Base-by-base conservation (phyloP, 2,888 invertebrate genomes). In the Hypomecis punctinalis region DNA sequence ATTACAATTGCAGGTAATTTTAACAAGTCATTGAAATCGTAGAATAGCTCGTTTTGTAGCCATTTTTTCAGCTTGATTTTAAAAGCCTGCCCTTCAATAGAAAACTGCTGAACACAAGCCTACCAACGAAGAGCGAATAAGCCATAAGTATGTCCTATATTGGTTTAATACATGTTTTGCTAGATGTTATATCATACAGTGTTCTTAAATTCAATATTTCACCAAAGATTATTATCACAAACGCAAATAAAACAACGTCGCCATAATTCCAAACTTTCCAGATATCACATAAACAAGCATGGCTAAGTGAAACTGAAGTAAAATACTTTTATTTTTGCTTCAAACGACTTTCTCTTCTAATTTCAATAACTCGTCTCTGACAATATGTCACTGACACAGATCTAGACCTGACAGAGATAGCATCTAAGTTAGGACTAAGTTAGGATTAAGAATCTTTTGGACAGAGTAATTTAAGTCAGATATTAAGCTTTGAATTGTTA, bases 311-410 rank as follows among this genome's bases (percentile, higher is more conserved):
- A 54, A 39, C 47, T 35, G 8, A 57, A 65, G 47, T 53, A 57
- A 60, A 60, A 48, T 57, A 56, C 52, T 53, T 65, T 57, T 65
- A 56, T 53, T 47, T 63, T 57, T 39, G 37, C 33, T 48, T 39
- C 37, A 10, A 55, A 37, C 42, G 39, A 64, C 55, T 55, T 48
- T 43, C 46, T 42, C 57, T 58, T 57, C 61, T 66, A 66, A 66
- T 66, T 57, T 61, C 65, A 61, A 66, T 66, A 66, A 66, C 65
- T 66, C 35, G 9, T 39, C 43, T 52, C 61, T 8, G 47, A 56
- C 51, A 56, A 61, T 57, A 61, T 61, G 65, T 61, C 61, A 65
- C 43, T 42, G 57, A 48, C 49, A 56, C 39, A 54, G 61, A 65
- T 61, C 53, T 47, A 61, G 60, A 65, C 36, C 42, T 6, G 33